Evolutionary conservation across 2,888 invertebrate genomes (phyloP), one percentile per base, ranked within the genome.

Genomic region (Noctua comes): DNA sequence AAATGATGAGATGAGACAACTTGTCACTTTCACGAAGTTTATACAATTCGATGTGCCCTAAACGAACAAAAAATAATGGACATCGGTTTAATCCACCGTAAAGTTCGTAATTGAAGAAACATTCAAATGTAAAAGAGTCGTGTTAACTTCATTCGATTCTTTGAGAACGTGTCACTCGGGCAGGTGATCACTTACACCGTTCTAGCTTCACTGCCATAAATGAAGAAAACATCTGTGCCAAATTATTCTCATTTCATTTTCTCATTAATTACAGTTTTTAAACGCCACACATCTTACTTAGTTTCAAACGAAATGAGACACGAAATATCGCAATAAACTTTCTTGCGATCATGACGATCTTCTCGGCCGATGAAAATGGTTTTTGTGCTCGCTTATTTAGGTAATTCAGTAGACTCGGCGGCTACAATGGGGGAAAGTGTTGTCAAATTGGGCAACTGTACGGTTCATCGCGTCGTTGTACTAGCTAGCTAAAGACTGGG

Each of bases 341-440:
- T 84, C 75, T 48, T 80, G 51, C 40, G 70, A 80, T 54, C 74
- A 76, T 72, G 48, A 43, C 46, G 21, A 75, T 62, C 21, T 76
- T 76, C 76, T 79, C 36, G 62, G 36, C 75, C 75, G 75, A 79
- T 83, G 76, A 77, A 82, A 88, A 88, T 81, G 36, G 66, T 80
- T 88, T 36, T 87, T 79, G 76, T 69, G 68, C 57, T 88, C 72
- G 81, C 83, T 85, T 84, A 84, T 84, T 83, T 84, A 73, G 82
- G 76, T 83, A 87, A 86, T 85, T 83, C 82, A 74, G 79, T 80
- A 84, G 84, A 84, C 84, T 59, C 43, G 36, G n/a, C 68, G 78
- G 82, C 74, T 72, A 88, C 86, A 91, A 91, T 92, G 81, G 91
- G 92, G 90, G 94, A 94, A 94, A 94, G 94, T 93, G 86, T 87